Percentiles rank a stretch among this genome's conserved stretches.
phyloP scores from a whole-genome alignment of 2,888 invertebrate genomes.

The Lochmaea capreae region DNA sequence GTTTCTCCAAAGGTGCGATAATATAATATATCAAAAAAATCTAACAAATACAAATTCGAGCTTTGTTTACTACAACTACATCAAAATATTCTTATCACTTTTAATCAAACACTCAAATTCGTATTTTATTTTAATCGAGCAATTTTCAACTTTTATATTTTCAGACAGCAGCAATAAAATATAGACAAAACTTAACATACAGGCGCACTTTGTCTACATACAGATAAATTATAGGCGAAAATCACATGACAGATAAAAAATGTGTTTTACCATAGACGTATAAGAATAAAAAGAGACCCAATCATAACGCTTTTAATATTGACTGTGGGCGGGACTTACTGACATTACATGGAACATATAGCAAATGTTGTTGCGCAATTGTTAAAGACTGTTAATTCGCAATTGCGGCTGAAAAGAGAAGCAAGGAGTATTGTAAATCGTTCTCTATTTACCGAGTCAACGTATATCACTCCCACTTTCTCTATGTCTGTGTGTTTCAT shows the following conservation, averaged over 20 bases:
- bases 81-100: conserved; percentile 2
- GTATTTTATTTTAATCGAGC: neutral
- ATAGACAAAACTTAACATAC: conserved; percentile 18
- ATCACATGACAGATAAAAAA: neutral
- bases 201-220: neutral
- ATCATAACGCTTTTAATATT: too few species aligned
- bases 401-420: too few species aligned
- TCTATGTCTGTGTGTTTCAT: too few species aligned
- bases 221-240: conserved; percentile 14
- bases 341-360: too few species aligned
- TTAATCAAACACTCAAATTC: neutral
- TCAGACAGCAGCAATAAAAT: conserved; percentile 2
- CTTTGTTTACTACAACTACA: neutral
- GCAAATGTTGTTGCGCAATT: too few species aligned
- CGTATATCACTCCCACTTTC: too few species aligned
- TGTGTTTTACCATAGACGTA: neutral
- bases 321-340: neutral
- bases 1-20: too few species aligned
- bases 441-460: too few species aligned
- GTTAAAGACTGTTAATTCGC: too few species aligned
- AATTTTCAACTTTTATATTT: neutral
- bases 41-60: neutral
- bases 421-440: too few species aligned
- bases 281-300: too few species aligned
- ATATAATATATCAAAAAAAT: neutral